Evolutionary conservation across 2,113 vertebrate species (phyloP), one percentile per base, ranked within the genome.

Genomic region (Mystacornis crossleyi): DNA sequence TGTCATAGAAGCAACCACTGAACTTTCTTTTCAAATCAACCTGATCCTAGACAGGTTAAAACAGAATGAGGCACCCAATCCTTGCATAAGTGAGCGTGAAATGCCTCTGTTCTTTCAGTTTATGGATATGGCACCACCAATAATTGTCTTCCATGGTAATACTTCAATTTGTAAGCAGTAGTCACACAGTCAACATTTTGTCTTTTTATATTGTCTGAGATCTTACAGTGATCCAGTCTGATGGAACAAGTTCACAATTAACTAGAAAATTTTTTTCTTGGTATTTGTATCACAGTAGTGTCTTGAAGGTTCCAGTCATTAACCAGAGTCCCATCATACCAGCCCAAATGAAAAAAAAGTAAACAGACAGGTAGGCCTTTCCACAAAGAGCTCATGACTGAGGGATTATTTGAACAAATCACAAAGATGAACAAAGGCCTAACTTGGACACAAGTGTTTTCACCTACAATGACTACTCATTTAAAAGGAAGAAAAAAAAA

Each of bases 331-430:
- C 26, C 24, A 79, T 42, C 48, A 70, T 10, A 74, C 14, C 20
- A 88, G 10, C 19, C 4, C 66, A 86, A 81, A 36, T 6, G 4
- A 4, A 47, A 31, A 31, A 42, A 28, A 29, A 18, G 3, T 13
- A 8, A 51, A 26, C 17, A 69, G 43, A 21, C 0, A 0, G 3
- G 19, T 10, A 84, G 16, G 6, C 18, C 4, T 65, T 66, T 64
- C 61, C 31, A 29, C 26, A 84, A 58, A 60, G 14, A 65, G 2
- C 11, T 78, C 0, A 0, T 24, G 20, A 51, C 16, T 12, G 2
- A 61, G 15, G n/a, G 40, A 60, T 81, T 25, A 28, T 48, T 81
- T 85, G 60, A 88, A 70, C 2, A 51, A 82, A 40, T 54, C 28
- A 20, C 14, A 45, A 40, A 51, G 31, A 47, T 28, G 14, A 89